Conservation (phyloP, 92 coral and sea anemone species). For the Epizoanthus fatuus region DNA sequence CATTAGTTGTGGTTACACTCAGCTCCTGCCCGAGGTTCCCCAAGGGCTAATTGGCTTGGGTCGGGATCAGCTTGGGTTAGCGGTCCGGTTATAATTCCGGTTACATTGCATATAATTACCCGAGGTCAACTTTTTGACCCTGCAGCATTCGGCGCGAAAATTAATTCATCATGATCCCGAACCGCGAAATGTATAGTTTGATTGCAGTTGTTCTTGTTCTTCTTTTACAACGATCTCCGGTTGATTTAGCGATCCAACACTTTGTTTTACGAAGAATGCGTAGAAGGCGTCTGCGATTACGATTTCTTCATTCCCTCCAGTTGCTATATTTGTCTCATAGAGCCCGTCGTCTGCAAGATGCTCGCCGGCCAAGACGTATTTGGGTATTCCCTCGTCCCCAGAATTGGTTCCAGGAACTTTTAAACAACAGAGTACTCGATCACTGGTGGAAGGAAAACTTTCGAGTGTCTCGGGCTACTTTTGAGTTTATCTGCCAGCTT, state of each 20-base stretch:
- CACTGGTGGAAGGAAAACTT: no score
- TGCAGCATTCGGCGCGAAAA: conserved; percentile 50
- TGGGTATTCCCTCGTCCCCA: no score
- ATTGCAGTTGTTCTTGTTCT: conserved; percentile 58
- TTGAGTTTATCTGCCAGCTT: no score
- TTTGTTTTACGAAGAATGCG: conserved; percentile 41
- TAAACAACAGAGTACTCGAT: no score
- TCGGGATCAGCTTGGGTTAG: neutral
- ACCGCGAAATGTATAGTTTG: conserved; percentile 47
- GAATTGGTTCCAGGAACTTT: no score
- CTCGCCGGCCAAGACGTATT: no score
- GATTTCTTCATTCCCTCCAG: conserved; percentile 37
- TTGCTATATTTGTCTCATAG: no score
- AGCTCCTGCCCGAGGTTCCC: conserved; percentile 10
- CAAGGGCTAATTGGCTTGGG: neutral
- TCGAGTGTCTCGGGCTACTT: no score
- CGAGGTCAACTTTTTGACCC: conserved; percentile 60
- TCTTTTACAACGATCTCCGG: conserved; percentile 46
- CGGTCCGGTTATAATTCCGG: conserved; percentile 7
- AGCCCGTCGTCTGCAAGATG: no score
- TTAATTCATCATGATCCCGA: conserved; percentile 19
- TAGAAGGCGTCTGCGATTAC: conserved; percentile 31
- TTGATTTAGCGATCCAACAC: conserved; percentile 50
- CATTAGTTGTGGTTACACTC: conserved; percentile 21
- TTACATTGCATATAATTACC: conserved; percentile 34